Evolutionary conservation across 2,113 vertebrate species (phyloP), one percentile per base, ranked within the genome.

Genomic region (Bambusicola thoracicus): DNA sequence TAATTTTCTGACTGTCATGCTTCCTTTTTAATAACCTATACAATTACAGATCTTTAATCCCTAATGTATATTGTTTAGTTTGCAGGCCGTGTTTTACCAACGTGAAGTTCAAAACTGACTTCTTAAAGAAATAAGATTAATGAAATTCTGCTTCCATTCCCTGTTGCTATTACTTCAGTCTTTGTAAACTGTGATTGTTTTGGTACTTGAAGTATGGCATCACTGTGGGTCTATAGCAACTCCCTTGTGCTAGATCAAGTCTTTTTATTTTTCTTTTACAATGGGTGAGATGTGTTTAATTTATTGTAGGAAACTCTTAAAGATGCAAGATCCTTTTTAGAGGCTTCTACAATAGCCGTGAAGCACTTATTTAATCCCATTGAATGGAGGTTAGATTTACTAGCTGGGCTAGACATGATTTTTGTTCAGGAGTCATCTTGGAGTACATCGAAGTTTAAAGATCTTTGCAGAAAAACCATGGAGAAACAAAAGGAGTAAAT

Each of bases 361-460:
- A 98, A 98, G 97, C 98, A 94, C 44, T 96, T 98, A 97, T 98
- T 98, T 98, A 98, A 85, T 97, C 83, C 88, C 84, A 96, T 97
- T 98, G 97, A 98, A 98, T 96, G 94, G 96, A 92, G 90, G 48
- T 84, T 85, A 97, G 97, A 98, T 98, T 98, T 98, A 98, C 98
- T 97, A 95, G 96, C 97, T 95, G 93, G 93, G 97, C 97, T 95
- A 98, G 98, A 97, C 97, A 91, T 95, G 93, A 97, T 96, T 97
- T 98, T 97, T 98, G 97, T 98, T 97, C 97, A 77, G 91, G 70
- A 98, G 97, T 98, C 98, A 96, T 97, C 97, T 68, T 24, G 8
- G 97, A 97, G 97, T 97, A 96, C 97, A 97, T 98, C 85, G 96
- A 96, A 85, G 96, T 93, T 98, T 97, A 98, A 98, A 98, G 97